phyloP scores from a whole-genome alignment of 2,113 vertebrate genomes.

The Syngnathus typhle region DNA sequence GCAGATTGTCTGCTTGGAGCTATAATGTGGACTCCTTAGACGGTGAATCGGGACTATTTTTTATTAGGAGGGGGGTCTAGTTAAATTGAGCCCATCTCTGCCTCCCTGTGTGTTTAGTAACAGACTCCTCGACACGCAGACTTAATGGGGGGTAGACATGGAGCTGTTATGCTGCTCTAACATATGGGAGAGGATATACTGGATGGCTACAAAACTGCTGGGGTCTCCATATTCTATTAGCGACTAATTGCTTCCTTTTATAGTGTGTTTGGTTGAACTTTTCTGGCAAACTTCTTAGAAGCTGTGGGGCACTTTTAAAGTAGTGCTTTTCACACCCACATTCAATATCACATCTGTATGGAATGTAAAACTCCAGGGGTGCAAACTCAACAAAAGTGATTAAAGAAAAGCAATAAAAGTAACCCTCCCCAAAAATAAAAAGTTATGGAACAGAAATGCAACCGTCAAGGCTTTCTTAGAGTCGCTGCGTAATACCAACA shows the following conservation, averaged over 20 bases:
- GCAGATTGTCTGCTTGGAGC: conserved; percentile 48
- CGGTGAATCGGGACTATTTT: conserved; percentile 56
- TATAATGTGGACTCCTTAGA: conserved; percentile 55
- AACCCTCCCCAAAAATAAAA: neutral
- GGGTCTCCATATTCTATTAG: conserved; percentile 47
- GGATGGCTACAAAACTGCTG: conserved; percentile 47
- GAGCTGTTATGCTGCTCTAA: conserved; percentile 45
- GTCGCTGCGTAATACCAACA: neutral
- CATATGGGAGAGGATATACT: conserved; percentile 56
- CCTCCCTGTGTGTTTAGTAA: conserved; percentile 25
- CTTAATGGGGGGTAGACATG: conserved; percentile 58
- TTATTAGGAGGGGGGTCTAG: conserved; percentile 23
- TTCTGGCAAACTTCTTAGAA: conserved; percentile 9
- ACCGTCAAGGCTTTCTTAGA: neutral
- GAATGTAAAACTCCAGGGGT: neutral
- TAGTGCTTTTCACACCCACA: conserved; percentile 4
- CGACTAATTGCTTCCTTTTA: conserved; percentile 39
- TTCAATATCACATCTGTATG: conserved; percentile 2
- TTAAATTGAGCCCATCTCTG: conserved; percentile 46
- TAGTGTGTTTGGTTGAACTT: conserved; percentile 12
- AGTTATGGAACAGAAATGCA: neutral
- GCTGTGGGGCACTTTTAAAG: neutral
- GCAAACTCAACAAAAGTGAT: conserved; percentile 1
- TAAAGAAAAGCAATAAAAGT: neutral
- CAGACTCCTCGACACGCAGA: conserved; percentile 46